Evolutionary conservation across 1,140 invertebrate species (phyloP), one percentile per base, ranked within the genome.

Genomic region (Tetramorium simillimum): DNA sequence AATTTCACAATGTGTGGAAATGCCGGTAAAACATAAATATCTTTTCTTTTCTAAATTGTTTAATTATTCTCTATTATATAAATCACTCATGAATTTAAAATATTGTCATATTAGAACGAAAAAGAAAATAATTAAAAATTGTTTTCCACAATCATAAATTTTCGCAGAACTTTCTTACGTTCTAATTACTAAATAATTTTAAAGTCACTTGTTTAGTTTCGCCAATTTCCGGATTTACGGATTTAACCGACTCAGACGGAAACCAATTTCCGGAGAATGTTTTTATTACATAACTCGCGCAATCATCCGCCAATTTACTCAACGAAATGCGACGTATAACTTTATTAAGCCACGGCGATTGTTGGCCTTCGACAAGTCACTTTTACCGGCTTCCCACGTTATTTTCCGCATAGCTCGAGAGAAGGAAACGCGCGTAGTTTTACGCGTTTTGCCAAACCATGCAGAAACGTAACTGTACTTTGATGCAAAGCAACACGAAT

Each of bases 321-420:
- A 4, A 10, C 49, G 51, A 56, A 40, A 81, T 81, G n/a, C 49
- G 43, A 76, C 73, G 72, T n/a, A 56, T 53, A 62, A 62, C 21
- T 81, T 81, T 81, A 81, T 81, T 70, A 56, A 56, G 37, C 33
- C 14, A 46, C 46, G 18, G 18, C 40, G 60, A 65, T 78, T 65
- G 76, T 65, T 37, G 49, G 51, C 65, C 78, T 81, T 70, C 63
- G 21, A 81, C 49, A 33, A 60, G 28, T 80, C 49, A 81, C 78
- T 81, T 81, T 81, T 81, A 81, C 65, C 51, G 53, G 49, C 37
- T 81, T 70, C 77, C 63, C 77, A 81, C 65, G 21, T 70, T 70
- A 70, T 69, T 69, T 40, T 69, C 65, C 63, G 77, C 77, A 58
- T 70, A 46, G 49, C 33, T 81, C 33, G 46, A 21, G 49, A 16